These are phyloP conservation scores for Peromyscus attwateri DNA, from an alignment of 2,797 vertebrate species.

Conservation along the genomic window DNA sequence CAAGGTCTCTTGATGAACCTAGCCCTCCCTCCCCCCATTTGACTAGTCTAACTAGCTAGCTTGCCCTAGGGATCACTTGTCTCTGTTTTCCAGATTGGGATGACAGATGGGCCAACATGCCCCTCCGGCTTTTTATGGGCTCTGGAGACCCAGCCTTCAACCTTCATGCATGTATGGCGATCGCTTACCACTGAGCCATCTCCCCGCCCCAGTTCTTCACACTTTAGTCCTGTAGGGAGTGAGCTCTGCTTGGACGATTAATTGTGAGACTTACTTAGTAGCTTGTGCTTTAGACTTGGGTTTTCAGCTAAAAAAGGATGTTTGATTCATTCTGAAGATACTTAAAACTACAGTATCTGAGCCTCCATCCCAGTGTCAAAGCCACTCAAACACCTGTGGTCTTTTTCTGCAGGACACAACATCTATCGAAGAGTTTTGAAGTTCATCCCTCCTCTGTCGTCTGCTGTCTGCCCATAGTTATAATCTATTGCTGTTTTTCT, in stretches of 20 bases:
- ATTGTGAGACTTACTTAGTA: neutral
- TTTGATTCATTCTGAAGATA: neutral
- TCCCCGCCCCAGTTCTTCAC: neutral
- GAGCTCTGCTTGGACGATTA: neutral
- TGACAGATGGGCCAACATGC: neutral
- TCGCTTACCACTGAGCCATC: neutral
- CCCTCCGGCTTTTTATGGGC: neutral
- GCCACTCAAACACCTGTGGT: neutral
- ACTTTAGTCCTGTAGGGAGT: neutral
- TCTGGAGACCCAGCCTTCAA: neutral
- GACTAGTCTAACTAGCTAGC: neutral
- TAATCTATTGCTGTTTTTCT: neutral
- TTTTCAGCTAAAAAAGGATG: neutral
- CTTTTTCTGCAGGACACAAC: neutral
- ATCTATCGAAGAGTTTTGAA: neutral
- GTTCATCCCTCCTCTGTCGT: neutral
- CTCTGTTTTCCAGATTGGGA: neutral
- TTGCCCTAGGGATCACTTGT: neutral
- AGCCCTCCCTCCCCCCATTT: neutral
- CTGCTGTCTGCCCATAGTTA: neutral
- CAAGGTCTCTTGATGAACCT: neutral
- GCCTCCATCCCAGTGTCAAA: neutral
- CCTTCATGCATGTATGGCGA: neutral
- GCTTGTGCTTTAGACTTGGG: neutral
- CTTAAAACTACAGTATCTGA: neutral